phyloP scores from a whole-genome alignment of 2,888 invertebrate species.

The Trissonchulus sp. region DNA sequence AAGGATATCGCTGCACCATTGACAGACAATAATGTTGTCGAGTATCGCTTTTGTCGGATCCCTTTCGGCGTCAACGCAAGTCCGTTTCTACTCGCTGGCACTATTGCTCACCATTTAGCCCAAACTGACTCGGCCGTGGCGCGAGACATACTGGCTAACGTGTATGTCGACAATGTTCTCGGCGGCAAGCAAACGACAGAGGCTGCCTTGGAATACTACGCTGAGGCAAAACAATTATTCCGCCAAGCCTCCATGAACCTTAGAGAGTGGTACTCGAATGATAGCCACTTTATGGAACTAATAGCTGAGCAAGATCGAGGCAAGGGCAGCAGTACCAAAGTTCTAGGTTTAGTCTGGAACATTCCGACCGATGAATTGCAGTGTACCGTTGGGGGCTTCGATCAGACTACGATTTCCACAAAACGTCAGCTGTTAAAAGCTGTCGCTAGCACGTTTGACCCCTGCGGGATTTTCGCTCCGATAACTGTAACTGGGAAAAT shows the following conservation, averaged over 20 bases:
- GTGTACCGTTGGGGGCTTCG: background rate
- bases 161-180: background rate
- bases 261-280: slow-evolving; percentile 22
- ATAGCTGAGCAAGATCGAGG: no score
- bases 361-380: slow-evolving; percentile 7
- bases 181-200: no score
- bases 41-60: slow-evolving; percentile 35
- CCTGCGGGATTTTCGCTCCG: slow-evolving; percentile 35
- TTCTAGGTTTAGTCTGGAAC: slow-evolving; percentile 7
- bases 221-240: no score
- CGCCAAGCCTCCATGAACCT: no score
- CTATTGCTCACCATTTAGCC: slow-evolving; percentile 31
- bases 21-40: slow-evolving; percentile 33
- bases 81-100: slow-evolving; percentile 35
- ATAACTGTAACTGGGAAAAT: slow-evolving; percentile 36
- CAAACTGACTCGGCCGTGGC: background rate
- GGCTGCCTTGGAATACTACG: slow-evolving; percentile 28
- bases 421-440: slow-evolving; percentile 34
- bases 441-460: slow-evolving; percentile 37
- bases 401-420: slow-evolving; percentile 23
- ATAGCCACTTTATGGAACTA: background rate
- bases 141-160: background rate
- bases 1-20: slow-evolving; percentile 24
- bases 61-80: slow-evolving; percentile 36
- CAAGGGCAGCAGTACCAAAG: background rate